These are phyloP conservation scores for Andrena chrysosceles DNA, from an alignment of 2,888 invertebrate species.

Conservation along the genomic window DNA sequence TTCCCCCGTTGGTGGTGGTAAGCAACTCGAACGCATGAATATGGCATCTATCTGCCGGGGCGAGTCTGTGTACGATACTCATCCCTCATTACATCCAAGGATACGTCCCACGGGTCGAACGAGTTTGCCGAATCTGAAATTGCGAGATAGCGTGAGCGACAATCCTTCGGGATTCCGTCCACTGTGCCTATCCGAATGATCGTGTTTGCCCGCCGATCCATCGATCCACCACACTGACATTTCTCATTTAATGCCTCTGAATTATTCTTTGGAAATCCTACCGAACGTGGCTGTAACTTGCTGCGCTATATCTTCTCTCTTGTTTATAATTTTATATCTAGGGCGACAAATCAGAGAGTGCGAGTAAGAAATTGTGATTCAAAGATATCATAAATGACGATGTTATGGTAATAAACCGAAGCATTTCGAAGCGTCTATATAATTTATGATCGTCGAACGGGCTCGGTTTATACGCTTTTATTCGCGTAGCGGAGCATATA, in stretches of 20 bases:
- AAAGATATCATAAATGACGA: not conserved
- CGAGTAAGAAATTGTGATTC: not conserved
- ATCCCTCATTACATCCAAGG: constrained; percentile 62
- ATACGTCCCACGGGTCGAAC: constrained; percentile 59
- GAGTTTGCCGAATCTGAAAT: constrained; percentile 67
- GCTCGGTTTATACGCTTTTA: constrained; percentile 43
- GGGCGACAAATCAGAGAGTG: not conserved
- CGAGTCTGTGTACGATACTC: constrained; percentile 37
- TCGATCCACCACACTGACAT: constrained; percentile 27
- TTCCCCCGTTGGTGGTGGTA: constrained; percentile 58
- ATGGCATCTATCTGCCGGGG: constrained; percentile 23
- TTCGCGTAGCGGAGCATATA: constrained; percentile 50
- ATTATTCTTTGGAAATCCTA: constrained; percentile 25
- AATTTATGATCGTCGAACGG: constrained; percentile 39
- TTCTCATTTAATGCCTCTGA: constrained; percentile 17
- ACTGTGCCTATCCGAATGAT: constrained; percentile 36
- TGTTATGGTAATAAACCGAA: not conserved
- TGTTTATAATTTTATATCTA: too few species aligned
- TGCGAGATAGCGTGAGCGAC: constrained; percentile 58
- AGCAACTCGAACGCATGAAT: constrained; percentile 62
- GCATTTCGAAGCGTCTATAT: not conserved
- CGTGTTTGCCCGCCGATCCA: constrained; percentile 44
- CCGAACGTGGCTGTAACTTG: not conserved
- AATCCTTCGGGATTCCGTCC: constrained; percentile 58
- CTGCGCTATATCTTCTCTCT: too few species aligned